phyloP scores from a whole-genome alignment of 1,140 invertebrate species.

The Aethina tumida region DNA sequence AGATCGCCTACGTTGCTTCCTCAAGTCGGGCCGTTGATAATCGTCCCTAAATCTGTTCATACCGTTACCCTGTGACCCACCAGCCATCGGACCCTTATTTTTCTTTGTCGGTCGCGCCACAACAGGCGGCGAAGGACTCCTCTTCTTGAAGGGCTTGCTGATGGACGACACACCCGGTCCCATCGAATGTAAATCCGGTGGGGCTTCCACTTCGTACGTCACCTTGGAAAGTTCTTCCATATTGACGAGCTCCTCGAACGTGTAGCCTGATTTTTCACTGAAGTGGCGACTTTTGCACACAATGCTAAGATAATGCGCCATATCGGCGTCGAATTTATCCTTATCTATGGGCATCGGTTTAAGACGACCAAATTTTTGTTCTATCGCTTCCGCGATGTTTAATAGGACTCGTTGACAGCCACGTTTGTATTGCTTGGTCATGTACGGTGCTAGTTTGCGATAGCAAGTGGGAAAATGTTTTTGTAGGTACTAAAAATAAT shows the following conservation, averaged over 20 bases:
- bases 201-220: slow-evolving; percentile 13
- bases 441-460: slow-evolving; percentile 30
- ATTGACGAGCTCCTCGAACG: slow-evolving; percentile 31
- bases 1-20: slow-evolving; percentile 19
- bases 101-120: slow-evolving; percentile 25
- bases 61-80: too few relatives aligned
- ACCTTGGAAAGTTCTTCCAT: slow-evolving; percentile 28
- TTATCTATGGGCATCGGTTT: slow-evolving; percentile 45
- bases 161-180: slow-evolving; percentile 9
- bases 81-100: slow-evolving; percentile 6
- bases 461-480: slow-evolving; percentile 43
- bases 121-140: slow-evolving; percentile 31
- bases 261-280: slow-evolving; percentile 29
- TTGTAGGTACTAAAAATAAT: slow-evolving; percentile 39
- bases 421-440: slow-evolving; percentile 40
- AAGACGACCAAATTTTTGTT: slow-evolving; percentile 49
- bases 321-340: slow-evolving; percentile 43
- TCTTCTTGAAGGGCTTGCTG: slow-evolving; percentile 18
- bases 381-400: slow-evolving; percentile 49
- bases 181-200: slow-evolving; percentile 3
- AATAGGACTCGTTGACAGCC: slow-evolving; percentile 41
- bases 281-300: slow-evolving; percentile 45
- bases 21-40: slow-evolving; percentile 1
- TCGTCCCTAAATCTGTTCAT: neutral
- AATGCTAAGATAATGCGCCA: slow-evolving; percentile 43